Percentiles rank a stretch among this genome's conserved stretches.
These are phyloP conservation scores for Protodeltote pygarga DNA, from an alignment of 2,888 invertebrate species.

Conservation along the genomic window DNA sequence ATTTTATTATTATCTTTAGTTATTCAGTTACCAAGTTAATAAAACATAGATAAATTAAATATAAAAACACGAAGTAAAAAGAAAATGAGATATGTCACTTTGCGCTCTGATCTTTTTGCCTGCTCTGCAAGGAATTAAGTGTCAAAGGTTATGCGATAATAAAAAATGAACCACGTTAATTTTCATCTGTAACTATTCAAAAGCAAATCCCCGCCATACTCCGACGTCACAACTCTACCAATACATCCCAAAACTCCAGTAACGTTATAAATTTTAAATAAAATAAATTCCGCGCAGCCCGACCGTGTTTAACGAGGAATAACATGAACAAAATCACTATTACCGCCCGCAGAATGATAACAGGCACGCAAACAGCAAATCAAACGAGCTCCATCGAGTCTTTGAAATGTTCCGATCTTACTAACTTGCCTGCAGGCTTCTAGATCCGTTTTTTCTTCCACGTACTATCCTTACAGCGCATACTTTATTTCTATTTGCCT, in stretches of 20 bases:
- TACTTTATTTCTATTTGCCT: conserved; percentile 86
- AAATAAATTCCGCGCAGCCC: conserved; percentile 2
- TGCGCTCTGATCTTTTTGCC: no score
- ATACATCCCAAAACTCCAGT: conserved; percentile 12
- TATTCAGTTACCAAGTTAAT: no score
- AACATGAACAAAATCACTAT: conserved; percentile 16
- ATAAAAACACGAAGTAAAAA: no score
- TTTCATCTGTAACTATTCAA: not conserved
- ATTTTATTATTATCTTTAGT: no score
- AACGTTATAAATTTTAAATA: conserved; percentile 16
- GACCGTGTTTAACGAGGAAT: not conserved
- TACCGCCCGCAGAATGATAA: conserved; percentile 15
- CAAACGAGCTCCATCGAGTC: conserved; percentile 28
- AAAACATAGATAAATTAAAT: no score
- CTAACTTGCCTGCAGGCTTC: conserved; percentile 64
- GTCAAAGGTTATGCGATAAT: no score
- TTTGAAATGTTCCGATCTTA: conserved; percentile 45
- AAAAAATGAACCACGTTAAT: no score
- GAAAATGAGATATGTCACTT: no score
- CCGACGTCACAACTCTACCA: conserved; percentile 16
- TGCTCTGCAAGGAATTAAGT: no score
- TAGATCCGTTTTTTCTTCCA: conserved; percentile 75
- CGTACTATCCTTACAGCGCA: conserved; percentile 80
- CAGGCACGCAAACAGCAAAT: conserved; percentile 30
- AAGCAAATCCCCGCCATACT: not conserved